Percentiles rank a stretch among this genome's conserved stretches.
phyloP scores from a whole-genome alignment of 2,888 invertebrate species.

The Galerucella nymphaeae region DNA sequence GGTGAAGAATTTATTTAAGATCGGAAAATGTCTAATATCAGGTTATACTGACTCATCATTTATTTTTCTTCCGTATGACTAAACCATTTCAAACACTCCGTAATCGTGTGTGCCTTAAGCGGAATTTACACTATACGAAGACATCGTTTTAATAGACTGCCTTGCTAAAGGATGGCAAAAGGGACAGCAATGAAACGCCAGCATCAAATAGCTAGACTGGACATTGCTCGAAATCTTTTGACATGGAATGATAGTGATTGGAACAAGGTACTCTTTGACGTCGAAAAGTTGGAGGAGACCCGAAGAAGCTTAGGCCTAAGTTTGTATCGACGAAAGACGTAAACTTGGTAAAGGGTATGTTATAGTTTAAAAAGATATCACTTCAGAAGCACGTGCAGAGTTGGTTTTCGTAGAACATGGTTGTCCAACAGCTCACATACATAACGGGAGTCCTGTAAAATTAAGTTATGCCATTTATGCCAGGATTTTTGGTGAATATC shows the following conservation, averaged over 20 bases:
- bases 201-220: constrained; percentile 21
- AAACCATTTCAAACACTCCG: no score
- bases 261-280: constrained; percentile 24
- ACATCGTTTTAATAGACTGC: constrained; percentile 34
- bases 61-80: no score
- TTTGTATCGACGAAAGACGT: constrained; percentile 13
- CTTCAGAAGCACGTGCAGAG: neutral
- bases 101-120: no score
- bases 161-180: no score
- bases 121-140: constrained; percentile 13
- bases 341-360: neutral
- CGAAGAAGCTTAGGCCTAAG: constrained; percentile 13
- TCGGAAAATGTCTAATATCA: neutral
- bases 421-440: constrained; percentile 38
- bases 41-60: no score
- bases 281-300: constrained; percentile 29
- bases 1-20: neutral
- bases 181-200: no score
- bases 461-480: constrained; percentile 38
- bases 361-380: neutral
- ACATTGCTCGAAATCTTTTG: constrained; percentile 43
- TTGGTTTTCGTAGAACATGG: neutral
- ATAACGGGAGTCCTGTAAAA: constrained; percentile 45
- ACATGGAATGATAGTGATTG: neutral
- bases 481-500: neutral